Conservation (phyloP, 2,113 vertebrate species). For the Poeciliopsis prolifica region DNA sequence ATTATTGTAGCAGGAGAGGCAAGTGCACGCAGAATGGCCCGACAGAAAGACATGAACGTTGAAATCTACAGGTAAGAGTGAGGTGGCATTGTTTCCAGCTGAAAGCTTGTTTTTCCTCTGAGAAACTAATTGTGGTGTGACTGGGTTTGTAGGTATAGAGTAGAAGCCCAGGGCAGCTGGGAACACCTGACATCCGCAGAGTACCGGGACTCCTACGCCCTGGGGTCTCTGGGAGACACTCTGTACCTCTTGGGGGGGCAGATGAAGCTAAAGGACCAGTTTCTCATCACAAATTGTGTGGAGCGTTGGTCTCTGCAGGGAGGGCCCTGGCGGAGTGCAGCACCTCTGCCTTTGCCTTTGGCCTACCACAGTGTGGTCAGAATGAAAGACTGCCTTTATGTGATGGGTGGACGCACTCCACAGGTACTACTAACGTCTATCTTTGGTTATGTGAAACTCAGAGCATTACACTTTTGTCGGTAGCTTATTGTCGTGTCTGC, state of each 20-base stretch:
- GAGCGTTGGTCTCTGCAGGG: conserved; percentile 88
- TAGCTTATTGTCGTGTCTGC: not conserved
- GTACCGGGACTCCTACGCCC: conserved; percentile 90
- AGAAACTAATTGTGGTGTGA: not conserved
- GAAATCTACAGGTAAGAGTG: conserved; percentile 90
- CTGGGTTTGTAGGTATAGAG: conserved; percentile 84
- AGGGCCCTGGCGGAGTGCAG: conserved; percentile 86
- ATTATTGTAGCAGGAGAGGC: conserved; percentile 93
- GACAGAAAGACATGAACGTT: conserved; percentile 86
- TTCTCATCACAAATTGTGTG: conserved; percentile 90
- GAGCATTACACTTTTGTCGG: not conserved
- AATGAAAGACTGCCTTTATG: conserved; percentile 87
- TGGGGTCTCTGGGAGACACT: conserved; percentile 83
- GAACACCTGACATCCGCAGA: conserved; percentile 87
- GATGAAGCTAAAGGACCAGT: conserved; percentile 94
- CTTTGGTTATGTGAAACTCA: not conserved
- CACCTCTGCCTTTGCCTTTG: conserved; percentile 88
- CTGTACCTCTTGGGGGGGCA: conserved; percentile 93
- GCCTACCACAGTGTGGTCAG: conserved; percentile 87
- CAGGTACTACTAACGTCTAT: conserved; percentile 83
- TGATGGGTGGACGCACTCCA: conserved; percentile 93
- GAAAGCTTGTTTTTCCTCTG: not conserved
- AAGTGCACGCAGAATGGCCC: conserved; percentile 83
- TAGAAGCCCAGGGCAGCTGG: conserved; percentile 89
- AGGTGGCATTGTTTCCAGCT: not conserved